Evolutionary conservation across 2,888 invertebrate species (phyloP), one percentile per base, ranked within the genome.

Genomic region (Eupithecia vulgata): DNA sequence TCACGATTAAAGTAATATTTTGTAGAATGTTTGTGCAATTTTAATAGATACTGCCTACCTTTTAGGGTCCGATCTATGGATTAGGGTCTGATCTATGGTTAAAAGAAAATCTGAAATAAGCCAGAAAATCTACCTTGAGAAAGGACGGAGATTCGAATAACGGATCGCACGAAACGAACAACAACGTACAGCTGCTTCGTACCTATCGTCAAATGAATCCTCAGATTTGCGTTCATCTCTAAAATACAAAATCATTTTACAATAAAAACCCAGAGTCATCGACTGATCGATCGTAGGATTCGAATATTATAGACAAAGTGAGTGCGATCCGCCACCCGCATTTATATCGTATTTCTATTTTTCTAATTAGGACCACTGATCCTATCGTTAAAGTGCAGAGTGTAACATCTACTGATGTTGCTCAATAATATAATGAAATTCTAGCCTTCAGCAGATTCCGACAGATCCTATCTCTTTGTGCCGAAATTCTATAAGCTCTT

Each of bases 401-500:
- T 34, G 13, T 61, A 61, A 61, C 30, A 61, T 15, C 34, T 17
- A 34, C n/a, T n/a, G n/a, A n/a, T n/a, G n/a, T n/a, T n/a, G n/a
- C n/a, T 35, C 64, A 1, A 37, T 21, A n/a, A 64, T 12, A 73
- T 72, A 72, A 71, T 71, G 52, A 52, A 64, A 52, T 48, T 59
- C 25, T 30, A 66, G 25, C 15, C 57, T 34, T 66, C 68, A 69
- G 62, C 34, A 13, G 34, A 59, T 64, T 35, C 48, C 48, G 67
- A 61, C 30, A 15, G 34, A 61, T 34, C 59, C 59, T 34, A 61
- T 61, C 65, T 40, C 40, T 65, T 65, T 65, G 40, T 65, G 13
- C 34, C 40, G 12, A 42, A 68, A 72, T 66, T 62, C 17, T 35
- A 48, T 71, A 64, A 40, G 15, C 37, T 37, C 64, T 68, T 72